A percentile compares a stretch with the other conserved stretches of the same genome.
phyloP scores from a whole-genome alignment of 2,113 vertebrate species.

The zebrafish (Danio rerio) region DNA sequence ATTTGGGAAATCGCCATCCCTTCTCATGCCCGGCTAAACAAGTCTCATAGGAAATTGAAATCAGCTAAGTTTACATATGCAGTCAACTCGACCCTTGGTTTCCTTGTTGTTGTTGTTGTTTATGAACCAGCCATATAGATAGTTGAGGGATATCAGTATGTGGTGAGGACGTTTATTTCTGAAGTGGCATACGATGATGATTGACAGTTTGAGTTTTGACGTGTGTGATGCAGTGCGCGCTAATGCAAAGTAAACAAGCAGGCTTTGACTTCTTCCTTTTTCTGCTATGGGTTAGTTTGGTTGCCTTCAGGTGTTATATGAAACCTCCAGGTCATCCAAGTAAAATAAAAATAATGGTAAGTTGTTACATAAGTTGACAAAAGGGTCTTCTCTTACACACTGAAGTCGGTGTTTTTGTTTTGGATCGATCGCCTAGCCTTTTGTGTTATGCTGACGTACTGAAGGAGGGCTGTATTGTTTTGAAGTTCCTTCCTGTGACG shows the following conservation, averaged over 20 bases:
- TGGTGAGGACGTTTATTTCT: not conserved
- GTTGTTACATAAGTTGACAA: not conserved
- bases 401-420: not conserved
- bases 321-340: not conserved
- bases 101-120: not conserved
- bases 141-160: not conserved
- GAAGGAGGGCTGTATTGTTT: not conserved
- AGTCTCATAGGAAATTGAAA: conserved; percentile 2
- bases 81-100: conserved; percentile 3
- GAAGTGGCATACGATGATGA: not conserved
- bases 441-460: not conserved
- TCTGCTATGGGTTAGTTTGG: not conserved
- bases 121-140: not conserved
- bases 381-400: not conserved
- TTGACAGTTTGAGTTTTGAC: not conserved
- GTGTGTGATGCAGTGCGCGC: not conserved
- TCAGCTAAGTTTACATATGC: conserved; percentile 37
- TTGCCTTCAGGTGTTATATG: not conserved
- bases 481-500: conserved; percentile 18
- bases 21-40: conserved; percentile 75
- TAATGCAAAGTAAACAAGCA: not conserved
- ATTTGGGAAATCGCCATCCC: conserved; percentile 67
- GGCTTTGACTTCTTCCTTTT: not conserved
- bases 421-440: not conserved
- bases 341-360: not conserved